Evolutionary conservation across 1,140 invertebrate genomes (phyloP).

Genomic region (Drosophila nigromelanica): DNA sequence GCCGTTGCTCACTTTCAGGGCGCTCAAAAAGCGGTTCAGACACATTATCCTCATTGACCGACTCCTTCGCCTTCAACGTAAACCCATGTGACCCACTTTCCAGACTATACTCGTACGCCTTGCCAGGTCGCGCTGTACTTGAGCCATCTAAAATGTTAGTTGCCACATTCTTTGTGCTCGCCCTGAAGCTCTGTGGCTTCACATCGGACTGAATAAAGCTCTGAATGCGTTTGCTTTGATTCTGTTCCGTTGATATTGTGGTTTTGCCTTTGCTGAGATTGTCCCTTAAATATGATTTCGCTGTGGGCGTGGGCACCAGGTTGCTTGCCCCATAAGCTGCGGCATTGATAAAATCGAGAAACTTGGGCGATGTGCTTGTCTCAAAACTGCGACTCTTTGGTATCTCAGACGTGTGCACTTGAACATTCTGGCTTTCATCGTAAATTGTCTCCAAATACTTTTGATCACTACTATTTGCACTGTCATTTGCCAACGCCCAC

Average conservation of each 20-base stretch:
- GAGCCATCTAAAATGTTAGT: conserved; percentile 30
- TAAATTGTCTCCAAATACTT: conserved; percentile 59
- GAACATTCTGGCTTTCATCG: conserved; percentile 67
- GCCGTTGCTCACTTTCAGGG: conserved; percentile 1
- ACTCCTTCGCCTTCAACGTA: conserved; percentile 49
- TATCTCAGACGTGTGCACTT: conserved; percentile 57
- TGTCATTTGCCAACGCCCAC: conserved; percentile 46
- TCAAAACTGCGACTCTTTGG: conserved; percentile 48
- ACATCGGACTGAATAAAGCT: conserved; percentile 73
- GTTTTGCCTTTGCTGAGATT: conserved; percentile 6
- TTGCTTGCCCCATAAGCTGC: conserved; percentile 65
- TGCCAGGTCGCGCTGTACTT: conserved; percentile 47
- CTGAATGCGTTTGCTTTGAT: conserved; percentile 66
- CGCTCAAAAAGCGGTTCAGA: conserved; percentile 21
- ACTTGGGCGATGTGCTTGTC: conserved; percentile 56
- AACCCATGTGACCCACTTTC: conserved; percentile 67
- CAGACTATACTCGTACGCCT: conserved; percentile 65
- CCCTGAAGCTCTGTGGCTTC: conserved; percentile 74
- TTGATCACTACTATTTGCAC: conserved; percentile 35
- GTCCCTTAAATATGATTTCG: conserved; percentile 32
- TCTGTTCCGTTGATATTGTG: conserved; percentile 15
- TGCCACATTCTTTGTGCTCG: conserved; percentile 14
- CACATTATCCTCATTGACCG: conserved; percentile 10
- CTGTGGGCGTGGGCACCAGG: conserved; percentile 35
- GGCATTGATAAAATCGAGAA: conserved; percentile 67